Evolutionary conservation across 2,113 vertebrate genomes (phyloP).

Genomic region (Platanista minor): DNA sequence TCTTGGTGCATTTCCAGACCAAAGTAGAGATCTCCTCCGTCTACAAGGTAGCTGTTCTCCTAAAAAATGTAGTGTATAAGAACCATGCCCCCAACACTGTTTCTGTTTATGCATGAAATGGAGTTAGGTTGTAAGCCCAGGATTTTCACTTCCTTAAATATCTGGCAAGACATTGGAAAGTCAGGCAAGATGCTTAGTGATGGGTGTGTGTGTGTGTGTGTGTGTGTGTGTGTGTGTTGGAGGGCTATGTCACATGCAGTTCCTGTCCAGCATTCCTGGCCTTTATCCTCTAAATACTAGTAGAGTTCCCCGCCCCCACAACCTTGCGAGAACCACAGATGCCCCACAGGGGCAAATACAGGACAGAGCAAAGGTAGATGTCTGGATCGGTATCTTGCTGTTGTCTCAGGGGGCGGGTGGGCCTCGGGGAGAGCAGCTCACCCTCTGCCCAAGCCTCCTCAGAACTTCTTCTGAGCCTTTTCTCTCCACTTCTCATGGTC

Average conservation of each 20-base stretch:
- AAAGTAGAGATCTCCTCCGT: neutral
- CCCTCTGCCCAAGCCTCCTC: neutral
- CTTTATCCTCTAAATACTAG: neutral
- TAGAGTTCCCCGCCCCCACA: neutral
- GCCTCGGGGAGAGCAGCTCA: fast-evolving
- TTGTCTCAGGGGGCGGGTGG: fast-evolving
- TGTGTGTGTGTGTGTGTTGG: neutral
- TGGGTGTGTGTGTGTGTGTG: neutral
- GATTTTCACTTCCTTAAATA: neutral
- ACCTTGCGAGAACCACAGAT: neutral
- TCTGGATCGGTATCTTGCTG: fast-evolving
- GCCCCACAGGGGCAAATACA: neutral
- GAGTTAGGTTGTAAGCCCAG: neutral
- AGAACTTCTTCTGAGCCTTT: neutral
- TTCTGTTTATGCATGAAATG: neutral
- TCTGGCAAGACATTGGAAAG: neutral
- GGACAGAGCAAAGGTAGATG: fast-evolving
- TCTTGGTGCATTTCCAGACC: neutral
- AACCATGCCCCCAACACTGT: neutral
- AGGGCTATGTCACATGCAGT: too few species aligned
- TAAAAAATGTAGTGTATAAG: neutral
- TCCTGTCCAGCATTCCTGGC: neutral
- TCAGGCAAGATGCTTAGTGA: neutral
- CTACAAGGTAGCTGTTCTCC: neutral
- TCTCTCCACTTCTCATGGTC: neutral